Base-by-base conservation (phyloP, 2,888 invertebrate genomes). In the Lasioglossum zephyrum region DNA sequence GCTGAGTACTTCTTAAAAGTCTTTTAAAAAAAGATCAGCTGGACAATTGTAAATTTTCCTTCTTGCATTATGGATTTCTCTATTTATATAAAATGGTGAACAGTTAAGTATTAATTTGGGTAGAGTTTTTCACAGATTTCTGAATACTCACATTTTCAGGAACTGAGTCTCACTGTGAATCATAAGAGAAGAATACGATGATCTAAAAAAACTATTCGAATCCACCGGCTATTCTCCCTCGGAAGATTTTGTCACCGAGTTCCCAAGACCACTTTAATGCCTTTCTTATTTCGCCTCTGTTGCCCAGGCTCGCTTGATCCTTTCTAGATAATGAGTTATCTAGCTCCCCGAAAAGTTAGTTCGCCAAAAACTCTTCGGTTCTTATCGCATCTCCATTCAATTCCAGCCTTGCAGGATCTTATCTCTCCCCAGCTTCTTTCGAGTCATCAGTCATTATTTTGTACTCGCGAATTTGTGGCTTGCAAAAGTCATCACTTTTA, bases 351-450 rank as follows among this genome's bases (percentile, higher is more conserved):
- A 22, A 84, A 79, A 85, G 57, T 76, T 79, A 57, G 4, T 63
- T 73, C 66, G 22, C 73, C 49, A 53, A 47, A 66, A 66, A 57
- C 57, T n/a, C 44, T 18, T 53, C 60, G 31, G 39, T 53, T 41
- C 70, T 72, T 79, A 39, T 76, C 73, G 49, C 63, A n/a, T 77
- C 47, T 63, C 63, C 83, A 80, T 80, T 76, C 73, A 80, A 83
- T 80, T 73, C 63, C 75, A 39, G 31, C 13, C 63, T 31, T 2
- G 63, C 63, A 26, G 63, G 5, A 31, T 31, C 31, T 63, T 63
- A 26, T 63, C 63, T 31, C 4, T 26, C 9, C 1, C 3, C 11
- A 11, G 11, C 9, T n/a, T 11, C n/a, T 57, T 57, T 57, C 11
- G n/a, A n/a, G n/a, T 22, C 9, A n/a, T 57, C n/a, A n/a, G n/a